Evolutionary conservation across 2,797 vertebrate species (phyloP), one percentile per base, ranked within the genome.

Genomic region (Pogoniulus pusillus): DNA sequence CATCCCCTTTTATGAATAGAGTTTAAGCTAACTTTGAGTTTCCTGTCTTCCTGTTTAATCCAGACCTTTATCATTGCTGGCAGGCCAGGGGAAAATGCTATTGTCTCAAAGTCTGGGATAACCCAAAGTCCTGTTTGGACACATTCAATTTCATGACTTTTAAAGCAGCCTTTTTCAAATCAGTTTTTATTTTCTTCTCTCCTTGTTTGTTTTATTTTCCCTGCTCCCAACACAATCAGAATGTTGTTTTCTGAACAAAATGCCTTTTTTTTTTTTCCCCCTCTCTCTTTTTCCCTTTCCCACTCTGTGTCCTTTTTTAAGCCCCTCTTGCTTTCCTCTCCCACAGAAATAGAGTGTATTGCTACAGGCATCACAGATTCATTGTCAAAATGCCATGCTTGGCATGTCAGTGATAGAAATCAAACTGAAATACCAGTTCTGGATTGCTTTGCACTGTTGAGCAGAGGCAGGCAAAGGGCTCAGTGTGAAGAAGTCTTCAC

Each of bases 41-140:
- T 96, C 93, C 94, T 96, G 95, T 91, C 94, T 96, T 96, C 93
- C 95, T 96, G 94, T 96, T 96, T 96, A 95, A 96, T 92, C 72
- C 93, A 93, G 91, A 87, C 81, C 84, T 94, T 95, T 95, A 94
- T 95, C 94, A 93, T 91, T 85, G 81, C 81, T 87, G 90, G 70
- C 93, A 94, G 93, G 70, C 88, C 87, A 72, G 91, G 93, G 91
- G 90, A 95, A 95, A 96, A 83, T 87, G 72, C 93, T 91, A 95
- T 96, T 95, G 93, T 95, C 90, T 94, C 53, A 62, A 69, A 82
- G 71, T 76, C 89, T 86, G 91, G 94, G 91, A 82, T 93, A 92
- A 82, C 91, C 68, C 64, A 86, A 84, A 88, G 83, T 77, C 91
- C 1, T 10, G 58, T 84, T 91, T 95, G 78, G 78, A 87, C 81